These are phyloP conservation scores for Cuculus canorus DNA, from an alignment of 2,797 vertebrate genomes.

Conservation along the genomic window DNA sequence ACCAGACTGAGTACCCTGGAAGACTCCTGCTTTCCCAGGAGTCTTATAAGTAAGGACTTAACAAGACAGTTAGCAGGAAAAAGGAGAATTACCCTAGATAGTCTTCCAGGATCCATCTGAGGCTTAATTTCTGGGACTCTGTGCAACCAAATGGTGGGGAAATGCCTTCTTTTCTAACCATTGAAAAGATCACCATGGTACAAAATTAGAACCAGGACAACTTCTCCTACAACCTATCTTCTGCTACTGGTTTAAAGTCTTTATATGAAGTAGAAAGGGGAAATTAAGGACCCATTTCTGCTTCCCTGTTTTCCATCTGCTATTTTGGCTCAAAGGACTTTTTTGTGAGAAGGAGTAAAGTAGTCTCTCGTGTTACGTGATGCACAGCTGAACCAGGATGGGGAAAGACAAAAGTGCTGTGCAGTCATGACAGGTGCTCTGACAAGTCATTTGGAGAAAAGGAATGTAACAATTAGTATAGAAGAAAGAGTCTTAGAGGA, in stretches of 20 bases:
- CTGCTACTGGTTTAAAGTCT: slow-evolving; percentile 20
- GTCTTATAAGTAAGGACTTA: background rate
- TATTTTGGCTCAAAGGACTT: background rate
- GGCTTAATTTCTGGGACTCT: background rate
- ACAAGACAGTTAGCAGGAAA: background rate
- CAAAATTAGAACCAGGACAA: slow-evolving; percentile 42
- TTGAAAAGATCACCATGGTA: slow-evolving; percentile 12
- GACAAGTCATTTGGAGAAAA: background rate
- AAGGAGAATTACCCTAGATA: background rate
- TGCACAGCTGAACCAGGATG: background rate
- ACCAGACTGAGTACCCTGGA: background rate
- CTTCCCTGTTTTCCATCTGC: background rate
- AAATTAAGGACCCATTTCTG: background rate
- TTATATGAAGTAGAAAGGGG: background rate
- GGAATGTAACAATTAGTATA: background rate
- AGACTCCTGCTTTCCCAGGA: background rate
- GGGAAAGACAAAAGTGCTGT: background rate
- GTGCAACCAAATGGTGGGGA: background rate
- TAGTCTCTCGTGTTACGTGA: background rate
- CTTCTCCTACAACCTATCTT: background rate
- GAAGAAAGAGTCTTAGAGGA: background rate
- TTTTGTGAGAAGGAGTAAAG: background rate
- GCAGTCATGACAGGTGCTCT: background rate
- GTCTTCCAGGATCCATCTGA: background rate
- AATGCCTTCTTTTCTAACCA: slow-evolving; percentile 9